Base-by-base conservation (phyloP, 92 coral and sea anemone genomes). In the Bergia sp. region DNA sequence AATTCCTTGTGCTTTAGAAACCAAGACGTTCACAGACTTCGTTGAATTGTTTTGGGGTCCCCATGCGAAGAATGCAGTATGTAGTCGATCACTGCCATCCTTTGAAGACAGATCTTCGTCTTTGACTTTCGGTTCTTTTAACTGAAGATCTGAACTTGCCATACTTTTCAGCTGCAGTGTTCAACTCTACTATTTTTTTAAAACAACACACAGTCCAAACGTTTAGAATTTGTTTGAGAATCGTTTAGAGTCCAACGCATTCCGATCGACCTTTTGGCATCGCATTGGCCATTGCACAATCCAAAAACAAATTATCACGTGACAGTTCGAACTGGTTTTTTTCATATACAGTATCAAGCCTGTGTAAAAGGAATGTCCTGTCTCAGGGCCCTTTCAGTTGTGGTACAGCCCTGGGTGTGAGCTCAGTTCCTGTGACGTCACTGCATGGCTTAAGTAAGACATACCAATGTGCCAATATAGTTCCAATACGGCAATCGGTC, bases 1-100 rank as follows among this genome's bases (percentile, higher is more conserved):
- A 69, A 84, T 84, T 69, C 87, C 87, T 45, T 84, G 55, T 61
- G 86, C 86, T 42, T 82, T 82, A 2, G 86, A 82, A 65, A 82
- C 50, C 73, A 82, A 41, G 38, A 82, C 86, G 13, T 41, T 41
- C 18, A 82, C 86, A 42, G 86, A 82, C 43, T 64, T 61, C 6
- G 86, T 82, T 16, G 76, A 64, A 38, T 41, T 41, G 16, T 41
- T 82, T 64, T 76, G 42, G 15, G 76, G 86, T 38, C 86, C 39
- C 86, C 86, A 82, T 71, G 86, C 75, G 55, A 82, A 82, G 49
- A 82, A 82, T 0, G 75, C 76, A 64, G 73, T 65, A 1, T 11
- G 13, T 41, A 71, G 40, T 9, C 75, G 44, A 82, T 82, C 86
- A 36, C 18, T 3, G 38, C 2, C 55, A 20, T 40, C 57, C 23